Conservation (phyloP, 2,797 vertebrate species). For the Lithobates pipiens region DNA sequence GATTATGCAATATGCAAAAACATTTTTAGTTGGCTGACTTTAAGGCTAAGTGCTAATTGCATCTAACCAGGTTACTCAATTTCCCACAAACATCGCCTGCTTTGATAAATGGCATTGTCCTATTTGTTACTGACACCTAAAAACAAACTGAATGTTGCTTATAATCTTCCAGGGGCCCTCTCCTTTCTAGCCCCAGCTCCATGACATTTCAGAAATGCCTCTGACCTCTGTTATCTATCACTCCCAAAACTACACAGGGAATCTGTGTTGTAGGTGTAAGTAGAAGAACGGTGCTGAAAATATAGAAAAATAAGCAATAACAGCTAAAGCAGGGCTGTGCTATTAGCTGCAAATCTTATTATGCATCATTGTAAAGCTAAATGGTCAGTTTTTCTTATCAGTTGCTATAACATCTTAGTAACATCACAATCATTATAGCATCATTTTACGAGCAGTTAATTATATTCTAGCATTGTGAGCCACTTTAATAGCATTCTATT, state of each 20-base stretch:
- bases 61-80: not conserved
- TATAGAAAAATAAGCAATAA: not conserved
- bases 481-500: conserved; percentile 4
- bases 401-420: not conserved
- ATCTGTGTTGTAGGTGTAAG: not conserved
- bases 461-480: not conserved
- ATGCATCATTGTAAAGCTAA: not conserved
- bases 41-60: not conserved
- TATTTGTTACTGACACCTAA: not conserved
- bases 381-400: not conserved
- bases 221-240: not conserved
- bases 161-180: not conserved
- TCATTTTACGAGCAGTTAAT: conserved; percentile 1
- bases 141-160: not conserved
- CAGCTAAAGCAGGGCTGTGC: not conserved
- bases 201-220: not conserved
- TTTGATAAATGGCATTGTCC: not conserved
- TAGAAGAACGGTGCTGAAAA: not conserved
- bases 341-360: not conserved
- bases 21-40: not conserved
- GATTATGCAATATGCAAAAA: not conserved
- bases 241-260: not conserved
- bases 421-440: not conserved
- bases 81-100: not conserved
- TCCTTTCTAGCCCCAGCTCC: not conserved